Conservation (phyloP, 1,140 invertebrate genomes). For the Drosophila tani region DNA sequence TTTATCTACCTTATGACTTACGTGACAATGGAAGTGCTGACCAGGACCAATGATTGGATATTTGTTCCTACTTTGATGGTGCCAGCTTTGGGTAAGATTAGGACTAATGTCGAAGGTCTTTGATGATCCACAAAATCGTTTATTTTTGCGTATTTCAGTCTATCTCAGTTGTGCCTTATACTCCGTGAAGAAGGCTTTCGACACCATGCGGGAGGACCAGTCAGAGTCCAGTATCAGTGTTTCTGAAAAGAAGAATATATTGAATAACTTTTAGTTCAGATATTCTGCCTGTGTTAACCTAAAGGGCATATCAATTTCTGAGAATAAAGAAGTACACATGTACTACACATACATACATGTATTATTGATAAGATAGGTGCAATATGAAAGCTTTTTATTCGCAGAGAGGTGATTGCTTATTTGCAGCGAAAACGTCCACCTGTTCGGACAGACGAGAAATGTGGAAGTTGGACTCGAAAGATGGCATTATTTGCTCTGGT, state of each 20-base stretch:
- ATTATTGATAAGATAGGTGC: neutral
- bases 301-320: neutral
- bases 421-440: neutral
- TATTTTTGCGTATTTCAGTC: neutral
- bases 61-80: neutral
- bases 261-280: neutral
- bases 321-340: neutral
- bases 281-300: neutral
- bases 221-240: neutral
- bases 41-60: rapidly evolving
- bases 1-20: slow-evolving; percentile 5
- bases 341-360: too few relatives aligned
- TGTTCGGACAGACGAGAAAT: neutral
- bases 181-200: neutral
- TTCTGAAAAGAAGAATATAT: neutral
- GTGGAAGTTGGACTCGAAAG: slow-evolving; percentile 8
- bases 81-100: neutral
- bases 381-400: slow-evolving; percentile 1
- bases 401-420: neutral
- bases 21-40: neutral
- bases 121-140: too few relatives aligned
- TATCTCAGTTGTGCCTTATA: neutral
- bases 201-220: neutral
- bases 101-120: too few relatives aligned
- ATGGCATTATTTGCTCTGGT: slow-evolving; percentile 4